phyloP scores from a whole-genome alignment of 2,113 vertebrate genomes.

The Anser brachyrhynchus region DNA sequence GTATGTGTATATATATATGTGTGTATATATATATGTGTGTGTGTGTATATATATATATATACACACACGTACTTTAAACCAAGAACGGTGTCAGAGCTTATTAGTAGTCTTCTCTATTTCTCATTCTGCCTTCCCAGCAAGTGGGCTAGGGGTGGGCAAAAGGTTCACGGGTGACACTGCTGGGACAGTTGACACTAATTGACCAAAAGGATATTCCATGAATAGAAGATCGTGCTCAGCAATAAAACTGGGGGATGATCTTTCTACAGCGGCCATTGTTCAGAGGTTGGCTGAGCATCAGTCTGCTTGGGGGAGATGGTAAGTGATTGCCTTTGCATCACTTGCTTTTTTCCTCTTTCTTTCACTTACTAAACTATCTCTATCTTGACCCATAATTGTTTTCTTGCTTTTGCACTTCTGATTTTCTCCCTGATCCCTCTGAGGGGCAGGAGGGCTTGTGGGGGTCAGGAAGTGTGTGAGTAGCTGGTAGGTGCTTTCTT shows the following conservation, averaged over 20 bases:
- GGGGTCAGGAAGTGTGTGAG: not conserved
- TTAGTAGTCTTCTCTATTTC: not conserved
- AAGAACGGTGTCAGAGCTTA: not conserved
- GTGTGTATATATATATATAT: too few relatives aligned
- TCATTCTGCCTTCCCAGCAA: not conserved
- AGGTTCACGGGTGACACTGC: not conserved
- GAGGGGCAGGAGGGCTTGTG: not conserved
- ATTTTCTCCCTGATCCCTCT: not conserved
- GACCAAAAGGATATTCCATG: not conserved
- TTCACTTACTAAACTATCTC: not conserved
- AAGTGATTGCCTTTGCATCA: not conserved
- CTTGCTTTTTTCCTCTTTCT: not conserved
- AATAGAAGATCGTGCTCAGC: not conserved
- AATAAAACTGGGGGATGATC: not conserved
- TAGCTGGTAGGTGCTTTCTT: not conserved
- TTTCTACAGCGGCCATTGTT: not conserved
- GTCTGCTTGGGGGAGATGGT: not conserved
- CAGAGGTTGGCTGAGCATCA: accelerated
- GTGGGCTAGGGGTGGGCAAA: not conserved
- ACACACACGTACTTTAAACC: not conserved
- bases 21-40: too few relatives aligned
- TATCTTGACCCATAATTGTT: not conserved
- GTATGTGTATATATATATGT: too few relatives aligned
- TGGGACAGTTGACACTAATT: not conserved
- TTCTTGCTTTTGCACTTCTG: not conserved